phyloP scores from a whole-genome alignment of 2,113 vertebrate species.

The Grammomys dolichurus region DNA sequence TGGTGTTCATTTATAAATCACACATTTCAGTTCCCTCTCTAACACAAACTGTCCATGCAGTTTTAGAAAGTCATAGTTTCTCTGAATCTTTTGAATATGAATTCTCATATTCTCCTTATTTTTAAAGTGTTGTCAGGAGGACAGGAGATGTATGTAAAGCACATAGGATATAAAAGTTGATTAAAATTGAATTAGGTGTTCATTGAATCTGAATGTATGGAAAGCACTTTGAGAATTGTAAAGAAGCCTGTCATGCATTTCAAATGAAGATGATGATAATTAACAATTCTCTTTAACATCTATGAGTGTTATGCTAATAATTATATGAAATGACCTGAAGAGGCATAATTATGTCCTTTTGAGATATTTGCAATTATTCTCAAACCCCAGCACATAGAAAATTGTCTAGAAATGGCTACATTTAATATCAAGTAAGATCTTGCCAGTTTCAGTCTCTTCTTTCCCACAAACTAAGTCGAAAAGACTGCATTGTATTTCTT shows the following conservation, averaged over 20 bases:
- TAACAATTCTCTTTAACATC: slow-evolving; percentile 29
- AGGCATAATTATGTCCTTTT: slow-evolving; percentile 37
- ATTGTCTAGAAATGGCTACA: slow-evolving; percentile 27
- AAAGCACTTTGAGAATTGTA: slow-evolving; percentile 2
- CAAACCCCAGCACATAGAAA: background rate
- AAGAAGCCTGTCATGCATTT: slow-evolving; percentile 32
- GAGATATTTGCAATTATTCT: slow-evolving; percentile 7
- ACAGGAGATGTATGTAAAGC: background rate
- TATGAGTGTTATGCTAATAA: slow-evolving; percentile 23
- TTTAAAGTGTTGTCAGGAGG: background rate
- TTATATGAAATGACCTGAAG: slow-evolving; percentile 24
- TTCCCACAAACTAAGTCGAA: background rate
- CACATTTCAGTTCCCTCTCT: background rate
- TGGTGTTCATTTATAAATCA: slow-evolving; percentile 24
- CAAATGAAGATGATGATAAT: slow-evolving; percentile 6
- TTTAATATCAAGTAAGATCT: background rate
- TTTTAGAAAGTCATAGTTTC: slow-evolving; percentile 21
- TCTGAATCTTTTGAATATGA: background rate
- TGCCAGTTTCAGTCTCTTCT: background rate
- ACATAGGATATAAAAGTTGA: background rate
- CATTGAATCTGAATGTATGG: slow-evolving; percentile 5
- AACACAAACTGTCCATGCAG: background rate
- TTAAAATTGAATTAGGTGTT: slow-evolving; percentile 2
- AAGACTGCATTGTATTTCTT: background rate
- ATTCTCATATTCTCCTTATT: background rate